A percentile compares a stretch with the other conserved stretches of the same genome.
Conservation (phyloP, 2,113 vertebrate species). For the Promerops cafer region DNA sequence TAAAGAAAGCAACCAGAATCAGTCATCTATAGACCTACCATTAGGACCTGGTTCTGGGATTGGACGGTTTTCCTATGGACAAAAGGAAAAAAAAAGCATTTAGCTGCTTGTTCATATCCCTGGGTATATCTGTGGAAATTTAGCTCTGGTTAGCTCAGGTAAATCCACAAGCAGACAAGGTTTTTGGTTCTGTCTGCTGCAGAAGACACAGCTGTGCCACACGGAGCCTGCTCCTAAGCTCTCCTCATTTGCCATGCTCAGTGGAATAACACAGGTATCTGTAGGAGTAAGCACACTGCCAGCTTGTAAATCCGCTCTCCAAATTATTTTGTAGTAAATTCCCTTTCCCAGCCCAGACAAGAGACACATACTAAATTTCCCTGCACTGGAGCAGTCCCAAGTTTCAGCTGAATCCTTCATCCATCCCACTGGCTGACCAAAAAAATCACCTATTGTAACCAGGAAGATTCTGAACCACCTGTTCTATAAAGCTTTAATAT, state of each 20-base stretch:
- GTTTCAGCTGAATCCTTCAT: not conserved
- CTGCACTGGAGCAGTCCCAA: not conserved
- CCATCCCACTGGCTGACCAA: not conserved
- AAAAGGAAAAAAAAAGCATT: not conserved
- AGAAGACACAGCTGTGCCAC: accelerated
- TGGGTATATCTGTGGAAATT: not conserved
- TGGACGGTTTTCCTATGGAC: slow-evolving; percentile 72
- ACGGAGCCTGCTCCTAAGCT: not conserved
- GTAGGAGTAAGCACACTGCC: not conserved
- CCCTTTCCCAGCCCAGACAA: not conserved
- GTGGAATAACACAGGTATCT: not conserved
- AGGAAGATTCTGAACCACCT: not conserved
- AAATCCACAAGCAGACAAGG: not conserved
- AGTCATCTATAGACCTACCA: slow-evolving; percentile 61
- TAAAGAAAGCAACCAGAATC: not conserved
- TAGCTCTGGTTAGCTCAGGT: not conserved
- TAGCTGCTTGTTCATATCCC: not conserved
- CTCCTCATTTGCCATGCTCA: not conserved
- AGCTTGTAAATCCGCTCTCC: not conserved
- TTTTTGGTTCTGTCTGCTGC: not conserved
- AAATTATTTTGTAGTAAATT: not conserved
- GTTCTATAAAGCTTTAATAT: not conserved
- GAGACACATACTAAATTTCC: not conserved
- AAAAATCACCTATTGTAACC: not conserved
- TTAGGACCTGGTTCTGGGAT: slow-evolving; percentile 73